phyloP scores from a whole-genome alignment of 2,113 vertebrate genomes.

The Petaurus breviceps region DNA sequence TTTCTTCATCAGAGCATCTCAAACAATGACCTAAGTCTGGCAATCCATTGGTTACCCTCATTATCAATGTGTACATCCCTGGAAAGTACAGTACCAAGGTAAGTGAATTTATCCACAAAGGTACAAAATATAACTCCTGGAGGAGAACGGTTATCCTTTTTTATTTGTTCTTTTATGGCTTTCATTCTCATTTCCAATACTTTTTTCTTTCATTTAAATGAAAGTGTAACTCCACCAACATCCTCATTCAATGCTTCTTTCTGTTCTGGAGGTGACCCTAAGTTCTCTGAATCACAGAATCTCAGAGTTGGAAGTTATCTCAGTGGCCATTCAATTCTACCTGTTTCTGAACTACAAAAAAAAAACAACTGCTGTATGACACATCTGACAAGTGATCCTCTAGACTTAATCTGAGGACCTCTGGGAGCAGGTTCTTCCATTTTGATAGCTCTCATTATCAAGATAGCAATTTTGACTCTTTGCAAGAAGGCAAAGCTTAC shows the following conservation, averaged over 20 bases:
- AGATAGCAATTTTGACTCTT: not conserved
- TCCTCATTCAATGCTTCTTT: not conserved
- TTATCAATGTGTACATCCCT: too few relatives aligned
- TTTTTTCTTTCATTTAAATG: not conserved
- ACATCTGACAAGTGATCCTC: not conserved
- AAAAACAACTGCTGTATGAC: not conserved
- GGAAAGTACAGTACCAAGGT: too few relatives aligned
- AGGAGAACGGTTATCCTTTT: not conserved
- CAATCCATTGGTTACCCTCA: too few relatives aligned
- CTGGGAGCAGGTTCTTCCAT: not conserved
- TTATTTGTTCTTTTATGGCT: not conserved
- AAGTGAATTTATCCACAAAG: not conserved
- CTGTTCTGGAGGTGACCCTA: not conserved
- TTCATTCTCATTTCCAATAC: not conserved
- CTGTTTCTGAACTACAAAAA: not conserved
- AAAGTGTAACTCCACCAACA: not conserved
- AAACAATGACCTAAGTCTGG: too few relatives aligned
- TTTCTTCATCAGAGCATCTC: too few relatives aligned
- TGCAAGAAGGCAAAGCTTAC: not conserved
- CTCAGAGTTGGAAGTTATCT: not conserved
- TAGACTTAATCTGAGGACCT: not conserved
- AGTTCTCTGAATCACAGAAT: not conserved
- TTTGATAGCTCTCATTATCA: not conserved
- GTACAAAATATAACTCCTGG: not conserved
- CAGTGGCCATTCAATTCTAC: not conserved